These are phyloP conservation scores for Tachina fera DNA, from an alignment of 2,888 invertebrate genomes.

Conservation along the genomic window DNA sequence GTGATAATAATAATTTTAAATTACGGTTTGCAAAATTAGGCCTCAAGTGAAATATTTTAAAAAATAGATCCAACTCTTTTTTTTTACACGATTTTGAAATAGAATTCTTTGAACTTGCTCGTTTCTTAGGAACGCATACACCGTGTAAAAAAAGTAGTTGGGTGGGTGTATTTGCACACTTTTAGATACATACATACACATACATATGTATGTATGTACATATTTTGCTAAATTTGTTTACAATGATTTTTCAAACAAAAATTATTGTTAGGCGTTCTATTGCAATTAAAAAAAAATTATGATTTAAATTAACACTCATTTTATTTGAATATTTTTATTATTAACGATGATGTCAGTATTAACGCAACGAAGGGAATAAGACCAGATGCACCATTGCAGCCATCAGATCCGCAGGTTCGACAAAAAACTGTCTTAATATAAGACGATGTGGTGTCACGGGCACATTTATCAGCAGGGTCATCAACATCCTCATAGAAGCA, in stretches of 20 bases:
- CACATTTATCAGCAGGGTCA: conserved; percentile 81
- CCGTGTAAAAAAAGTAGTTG: too few species aligned
- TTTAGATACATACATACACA: too few species aligned
- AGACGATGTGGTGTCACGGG: conserved; percentile 80
- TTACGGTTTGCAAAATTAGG: background rate
- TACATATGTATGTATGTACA: too few species aligned
- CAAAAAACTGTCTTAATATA: conserved; percentile 82
- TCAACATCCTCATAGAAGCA: conserved; percentile 82
- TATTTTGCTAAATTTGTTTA: conserved; percentile 34
- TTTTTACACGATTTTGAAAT: too few species aligned
- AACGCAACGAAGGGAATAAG: conserved; percentile 75
- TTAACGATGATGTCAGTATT: conserved; percentile 72
- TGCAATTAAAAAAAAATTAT: background rate
- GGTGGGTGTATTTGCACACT: too few species aligned
- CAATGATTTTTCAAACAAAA: conserved; percentile 3
- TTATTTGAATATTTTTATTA: conserved; percentile 66
- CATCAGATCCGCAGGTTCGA: conserved; percentile 82
- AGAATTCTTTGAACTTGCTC: too few species aligned
- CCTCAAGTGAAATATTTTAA: too few species aligned
- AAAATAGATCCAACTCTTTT: too few species aligned
- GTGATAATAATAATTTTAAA: background rate
- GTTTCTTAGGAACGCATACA: too few species aligned
- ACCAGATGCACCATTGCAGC: conserved; percentile 80
- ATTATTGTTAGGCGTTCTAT: conserved; percentile 1
- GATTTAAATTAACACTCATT: background rate